Evolutionary conservation across 2,113 vertebrate species (phyloP).

Genomic region (Thunnus thynnus): DNA sequence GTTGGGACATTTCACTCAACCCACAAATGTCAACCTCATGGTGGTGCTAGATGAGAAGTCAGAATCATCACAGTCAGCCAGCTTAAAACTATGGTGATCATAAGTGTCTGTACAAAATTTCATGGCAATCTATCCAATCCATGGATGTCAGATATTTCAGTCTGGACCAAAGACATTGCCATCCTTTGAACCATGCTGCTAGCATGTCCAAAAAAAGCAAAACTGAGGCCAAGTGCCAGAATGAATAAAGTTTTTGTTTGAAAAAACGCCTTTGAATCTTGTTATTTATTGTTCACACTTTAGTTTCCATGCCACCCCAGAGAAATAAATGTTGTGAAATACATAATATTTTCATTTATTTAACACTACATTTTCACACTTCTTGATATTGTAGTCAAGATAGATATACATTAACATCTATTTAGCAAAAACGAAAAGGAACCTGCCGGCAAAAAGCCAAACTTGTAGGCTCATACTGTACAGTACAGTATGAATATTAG

Average conservation of each 20-base stretch:
- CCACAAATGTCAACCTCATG: no score
- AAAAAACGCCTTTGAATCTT: not conserved
- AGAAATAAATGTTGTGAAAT: slow-evolving; percentile 11
- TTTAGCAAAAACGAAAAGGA: not conserved
- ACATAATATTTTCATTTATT: slow-evolving; percentile 1
- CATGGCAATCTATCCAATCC: not conserved
- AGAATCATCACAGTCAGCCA: no score
- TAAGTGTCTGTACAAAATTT: no score
- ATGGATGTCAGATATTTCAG: not conserved
- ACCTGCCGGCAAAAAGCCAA: not conserved
- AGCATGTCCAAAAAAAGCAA: not conserved
- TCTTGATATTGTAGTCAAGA: not conserved
- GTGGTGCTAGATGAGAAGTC: no score
- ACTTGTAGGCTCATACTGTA: no score
- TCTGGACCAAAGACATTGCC: no score
- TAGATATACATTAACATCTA: slow-evolving; percentile 3
- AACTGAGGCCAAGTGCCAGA: not conserved
- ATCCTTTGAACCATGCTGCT: not conserved
- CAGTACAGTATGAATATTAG: not conserved
- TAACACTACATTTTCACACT: slow-evolving; percentile 18
- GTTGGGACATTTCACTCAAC: no score
- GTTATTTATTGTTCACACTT: slow-evolving; percentile 26
- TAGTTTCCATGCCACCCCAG: not conserved
- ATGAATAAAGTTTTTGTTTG: not conserved
- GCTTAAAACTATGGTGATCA: no score